Percentiles rank a stretch among this genome's conserved stretches.
These are phyloP conservation scores for Pica pica DNA, from an alignment of 2,113 vertebrate genomes.

Conservation along the genomic window DNA sequence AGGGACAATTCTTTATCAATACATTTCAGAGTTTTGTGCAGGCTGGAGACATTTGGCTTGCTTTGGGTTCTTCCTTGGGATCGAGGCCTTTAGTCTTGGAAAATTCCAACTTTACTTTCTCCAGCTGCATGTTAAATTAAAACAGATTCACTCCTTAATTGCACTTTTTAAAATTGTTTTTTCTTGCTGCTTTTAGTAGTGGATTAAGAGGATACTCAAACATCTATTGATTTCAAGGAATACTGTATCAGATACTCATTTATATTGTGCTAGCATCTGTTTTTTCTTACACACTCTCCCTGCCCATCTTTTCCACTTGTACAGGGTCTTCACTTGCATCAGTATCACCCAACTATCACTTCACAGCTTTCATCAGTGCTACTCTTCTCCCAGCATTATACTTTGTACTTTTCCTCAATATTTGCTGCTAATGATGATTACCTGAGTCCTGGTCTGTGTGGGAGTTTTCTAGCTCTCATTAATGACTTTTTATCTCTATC, in stretches of 20 bases:
- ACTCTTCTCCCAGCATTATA: not conserved
- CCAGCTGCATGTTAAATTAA: not conserved
- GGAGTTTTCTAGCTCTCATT: not conserved
- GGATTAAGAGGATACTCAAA: not conserved
- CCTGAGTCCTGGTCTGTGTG: not conserved
- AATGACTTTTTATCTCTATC: not conserved
- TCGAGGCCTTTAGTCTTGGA: not conserved
- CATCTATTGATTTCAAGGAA: not conserved
- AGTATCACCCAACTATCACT: not conserved
- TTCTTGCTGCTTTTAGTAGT: not conserved
- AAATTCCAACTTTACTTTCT: not conserved
- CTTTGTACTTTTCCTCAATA: not conserved
- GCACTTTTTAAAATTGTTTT: not conserved
- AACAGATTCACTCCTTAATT: not conserved
- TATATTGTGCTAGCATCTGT: not conserved
- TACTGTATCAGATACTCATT: not conserved
- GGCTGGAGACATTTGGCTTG: not conserved
- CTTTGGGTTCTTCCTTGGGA: not conserved
- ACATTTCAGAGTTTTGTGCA: not conserved
- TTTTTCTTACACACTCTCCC: not conserved
- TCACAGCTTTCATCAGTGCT: not conserved
- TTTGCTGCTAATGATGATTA: conserved; percentile 9
- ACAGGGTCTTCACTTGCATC: not conserved
- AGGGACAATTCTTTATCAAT: not conserved
- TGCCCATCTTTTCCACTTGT: not conserved